Percentiles rank a stretch among this genome's conserved stretches.
phyloP scores from a whole-genome alignment of 2,888 invertebrate species.

The Leptopilina myrica region DNA sequence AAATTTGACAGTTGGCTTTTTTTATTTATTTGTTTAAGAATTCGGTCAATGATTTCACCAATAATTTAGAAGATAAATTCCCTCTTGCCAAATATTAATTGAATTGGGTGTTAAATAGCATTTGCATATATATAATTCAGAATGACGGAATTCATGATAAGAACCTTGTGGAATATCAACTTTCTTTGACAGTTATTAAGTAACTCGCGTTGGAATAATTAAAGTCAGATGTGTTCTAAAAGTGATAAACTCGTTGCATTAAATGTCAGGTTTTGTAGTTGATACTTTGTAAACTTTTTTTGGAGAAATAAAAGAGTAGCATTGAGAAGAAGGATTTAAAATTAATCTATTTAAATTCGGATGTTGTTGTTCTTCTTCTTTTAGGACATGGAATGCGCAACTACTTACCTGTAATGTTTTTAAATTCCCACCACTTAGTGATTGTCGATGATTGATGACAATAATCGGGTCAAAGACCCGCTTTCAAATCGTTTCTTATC shows the following conservation, averaged over 20 bases:
- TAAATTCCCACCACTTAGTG: constrained; percentile 10
- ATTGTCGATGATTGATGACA: constrained; percentile 16
- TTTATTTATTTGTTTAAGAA: no score
- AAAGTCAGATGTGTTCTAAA: neutral
- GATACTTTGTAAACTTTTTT: no score
- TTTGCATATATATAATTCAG: neutral
- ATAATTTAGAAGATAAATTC: neutral
- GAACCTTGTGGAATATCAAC: no score
- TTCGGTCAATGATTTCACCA: no score
- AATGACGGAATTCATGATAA: neutral
- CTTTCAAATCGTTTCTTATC: constrained; percentile 8
- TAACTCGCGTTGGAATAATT: neutral
- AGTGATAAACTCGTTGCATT: neutral
- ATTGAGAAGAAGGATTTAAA: no score
- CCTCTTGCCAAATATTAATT: neutral
- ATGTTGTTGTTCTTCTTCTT: no score
- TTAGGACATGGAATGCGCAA: neutral
- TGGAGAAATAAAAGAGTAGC: no score
- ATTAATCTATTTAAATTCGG: no score
- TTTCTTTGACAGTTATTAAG: neutral
- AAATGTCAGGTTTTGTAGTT: no score
- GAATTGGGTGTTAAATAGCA: neutral
- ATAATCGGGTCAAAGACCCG: constrained; percentile 4
- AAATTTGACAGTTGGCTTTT: no score
- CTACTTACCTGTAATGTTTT: constrained; percentile 29